Evolutionary conservation across 2,888 invertebrate genomes (phyloP).

Genomic region (Himalopsyche kuldschensis): DNA sequence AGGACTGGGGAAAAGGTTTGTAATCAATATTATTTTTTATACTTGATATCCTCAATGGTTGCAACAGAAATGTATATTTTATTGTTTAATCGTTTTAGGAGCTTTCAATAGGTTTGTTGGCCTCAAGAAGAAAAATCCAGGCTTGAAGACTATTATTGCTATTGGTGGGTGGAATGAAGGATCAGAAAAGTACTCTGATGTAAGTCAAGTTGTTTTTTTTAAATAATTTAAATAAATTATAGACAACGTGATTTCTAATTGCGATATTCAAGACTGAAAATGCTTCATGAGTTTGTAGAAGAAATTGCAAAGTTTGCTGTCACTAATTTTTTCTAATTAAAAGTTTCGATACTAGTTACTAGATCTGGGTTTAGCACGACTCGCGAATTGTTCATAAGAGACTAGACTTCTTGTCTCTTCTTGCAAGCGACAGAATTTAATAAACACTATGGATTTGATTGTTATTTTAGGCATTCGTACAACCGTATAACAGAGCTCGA

Average conservation of each 20-base stretch:
- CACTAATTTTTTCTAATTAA: too few species aligned
- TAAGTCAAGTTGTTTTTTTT: slow-evolving; percentile 40
- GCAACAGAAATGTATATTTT: too few species aligned
- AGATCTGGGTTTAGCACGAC: too few species aligned
- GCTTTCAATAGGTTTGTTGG: slow-evolving; percentile 59
- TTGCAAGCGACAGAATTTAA: too few species aligned
- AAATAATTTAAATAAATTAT: too few species aligned
- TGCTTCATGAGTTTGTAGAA: too few species aligned
- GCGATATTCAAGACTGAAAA: too few species aligned
- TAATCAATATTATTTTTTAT: background rate
- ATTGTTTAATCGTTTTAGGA: slow-evolving; percentile 45
- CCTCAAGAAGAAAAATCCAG: slow-evolving; percentile 56
- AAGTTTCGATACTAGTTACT: too few species aligned
- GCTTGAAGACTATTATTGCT: slow-evolving; percentile 61
- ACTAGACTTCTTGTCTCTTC: background rate
- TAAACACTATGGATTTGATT: background rate
- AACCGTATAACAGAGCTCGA: slow-evolving; percentile 17
- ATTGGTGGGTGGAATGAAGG: slow-evolving; percentile 74
- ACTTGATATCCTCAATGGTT: background rate
- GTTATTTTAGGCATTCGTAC: slow-evolving; percentile 10
- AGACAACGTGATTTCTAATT: too few species aligned
- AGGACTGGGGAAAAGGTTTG: slow-evolving; percentile 55
- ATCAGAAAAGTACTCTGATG: slow-evolving; percentile 61
- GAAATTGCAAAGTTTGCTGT: too few species aligned
- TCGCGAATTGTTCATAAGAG: background rate